Percentiles rank a stretch among this genome's conserved stretches.
Evolutionary conservation across 92 coral and sea anemone species (phyloP).

Genomic region (Diadumene lineata): DNA sequence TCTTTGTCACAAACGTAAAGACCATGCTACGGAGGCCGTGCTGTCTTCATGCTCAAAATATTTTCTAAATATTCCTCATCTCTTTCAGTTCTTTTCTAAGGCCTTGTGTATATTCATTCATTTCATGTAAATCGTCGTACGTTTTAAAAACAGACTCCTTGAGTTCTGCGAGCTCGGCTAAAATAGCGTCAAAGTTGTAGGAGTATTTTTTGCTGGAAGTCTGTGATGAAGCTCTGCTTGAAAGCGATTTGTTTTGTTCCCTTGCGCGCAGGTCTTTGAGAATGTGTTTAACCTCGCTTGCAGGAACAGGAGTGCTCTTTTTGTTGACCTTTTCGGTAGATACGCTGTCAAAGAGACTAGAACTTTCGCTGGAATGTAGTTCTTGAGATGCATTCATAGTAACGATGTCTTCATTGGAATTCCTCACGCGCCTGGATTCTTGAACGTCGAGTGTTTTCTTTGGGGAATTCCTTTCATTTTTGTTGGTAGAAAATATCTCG

Average conservation of each 20-base stretch:
- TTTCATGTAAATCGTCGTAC: slow-evolving; percentile 34
- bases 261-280: background rate
- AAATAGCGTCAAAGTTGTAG: slow-evolving; percentile 17
- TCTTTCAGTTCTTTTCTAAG: slow-evolving; percentile 20
- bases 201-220: background rate
- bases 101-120: slow-evolving; percentile 14
- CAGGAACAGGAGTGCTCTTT: background rate
- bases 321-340: background rate
- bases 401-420: background rate
- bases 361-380: background rate
- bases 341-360: background rate
- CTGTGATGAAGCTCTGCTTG: background rate
- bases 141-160: slow-evolving; percentile 23
- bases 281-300: background rate
- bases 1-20: too few relatives aligned
- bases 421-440: background rate
- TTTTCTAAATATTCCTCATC: slow-evolving; percentile 12
- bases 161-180: slow-evolving; percentile 19
- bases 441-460: background rate
- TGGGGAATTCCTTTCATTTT: background rate
- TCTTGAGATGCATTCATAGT: background rate
- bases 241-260: background rate
- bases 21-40: too few relatives aligned
- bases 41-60: too few relatives aligned
- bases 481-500: slow-evolving; percentile 6